phyloP scores from a whole-genome alignment of 2,797 vertebrate species.

The Acrocephalus scirpaceus region DNA sequence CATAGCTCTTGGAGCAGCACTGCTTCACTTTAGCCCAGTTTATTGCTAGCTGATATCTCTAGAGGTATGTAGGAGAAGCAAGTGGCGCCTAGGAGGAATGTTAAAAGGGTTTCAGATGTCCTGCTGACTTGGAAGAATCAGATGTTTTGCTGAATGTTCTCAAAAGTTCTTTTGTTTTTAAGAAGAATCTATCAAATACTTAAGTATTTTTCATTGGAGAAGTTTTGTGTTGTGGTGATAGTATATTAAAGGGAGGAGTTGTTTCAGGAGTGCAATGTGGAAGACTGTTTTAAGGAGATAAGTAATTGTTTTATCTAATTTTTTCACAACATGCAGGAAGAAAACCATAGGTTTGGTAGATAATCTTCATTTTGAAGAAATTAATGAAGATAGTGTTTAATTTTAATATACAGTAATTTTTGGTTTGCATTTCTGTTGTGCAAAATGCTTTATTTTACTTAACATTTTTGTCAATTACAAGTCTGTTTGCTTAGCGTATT shows the following conservation, averaged over 20 bases:
- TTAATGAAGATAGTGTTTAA: not conserved
- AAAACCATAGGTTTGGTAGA: not conserved
- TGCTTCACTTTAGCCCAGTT: not conserved
- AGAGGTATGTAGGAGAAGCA: not conserved
- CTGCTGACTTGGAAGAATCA: not conserved
- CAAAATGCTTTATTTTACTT: not conserved
- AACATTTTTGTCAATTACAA: not conserved
- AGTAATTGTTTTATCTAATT: not conserved
- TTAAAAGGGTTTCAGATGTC: not conserved
- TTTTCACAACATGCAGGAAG: not conserved
- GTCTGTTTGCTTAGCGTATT: not conserved
- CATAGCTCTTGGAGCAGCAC: not conserved
- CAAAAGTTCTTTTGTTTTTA: not conserved
- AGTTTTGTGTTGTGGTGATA: not conserved
- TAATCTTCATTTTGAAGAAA: not conserved
- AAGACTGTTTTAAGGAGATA: slow-evolving; percentile 7
- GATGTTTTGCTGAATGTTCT: not conserved
- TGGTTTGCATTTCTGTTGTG: not conserved
- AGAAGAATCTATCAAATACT: not conserved
- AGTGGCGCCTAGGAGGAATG: not conserved
- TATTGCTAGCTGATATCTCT: not conserved
- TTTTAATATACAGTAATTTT: not conserved
- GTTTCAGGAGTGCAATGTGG: not conserved
- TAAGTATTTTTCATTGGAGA: not conserved
- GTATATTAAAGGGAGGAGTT: not conserved